Evolutionary conservation across 2,113 vertebrate species (phyloP).

Genomic region (Prietella phreatophila): DNA sequence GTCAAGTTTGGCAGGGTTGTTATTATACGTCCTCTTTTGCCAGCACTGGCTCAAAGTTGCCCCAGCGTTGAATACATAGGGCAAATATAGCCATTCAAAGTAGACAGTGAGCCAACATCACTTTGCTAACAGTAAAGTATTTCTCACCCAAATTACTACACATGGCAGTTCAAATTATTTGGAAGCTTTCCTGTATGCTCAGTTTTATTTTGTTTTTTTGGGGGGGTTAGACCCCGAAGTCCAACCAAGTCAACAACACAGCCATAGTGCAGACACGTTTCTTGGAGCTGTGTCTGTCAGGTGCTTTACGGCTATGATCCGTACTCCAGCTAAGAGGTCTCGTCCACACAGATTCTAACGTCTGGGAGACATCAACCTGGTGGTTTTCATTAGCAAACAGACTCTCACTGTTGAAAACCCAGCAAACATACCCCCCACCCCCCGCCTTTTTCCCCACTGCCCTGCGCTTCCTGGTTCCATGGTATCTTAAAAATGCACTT

Average conservation of each 20-base stretch:
- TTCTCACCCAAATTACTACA: background rate
- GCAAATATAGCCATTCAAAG: background rate
- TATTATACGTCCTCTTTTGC: background rate
- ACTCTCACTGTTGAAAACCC: background rate
- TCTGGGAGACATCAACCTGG: background rate
- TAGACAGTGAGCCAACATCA: background rate
- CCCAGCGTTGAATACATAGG: background rate
- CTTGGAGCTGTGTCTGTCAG: background rate
- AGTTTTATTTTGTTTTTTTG: background rate
- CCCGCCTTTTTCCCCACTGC: background rate
- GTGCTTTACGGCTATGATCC: background rate
- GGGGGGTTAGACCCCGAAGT: background rate
- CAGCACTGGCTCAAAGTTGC: background rate
- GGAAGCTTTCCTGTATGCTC: background rate
- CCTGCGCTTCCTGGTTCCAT: background rate
- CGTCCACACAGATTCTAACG: background rate
- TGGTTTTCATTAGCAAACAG: constrained; percentile 21
- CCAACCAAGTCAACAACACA: background rate
- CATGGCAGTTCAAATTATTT: background rate
- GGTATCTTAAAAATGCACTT: background rate
- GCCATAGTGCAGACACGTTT: background rate
- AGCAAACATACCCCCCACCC: background rate
- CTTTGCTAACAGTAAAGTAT: background rate
- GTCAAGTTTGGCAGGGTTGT: background rate
- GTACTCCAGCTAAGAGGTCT: background rate